Evolutionary conservation across 2,888 invertebrate species (phyloP).

Genomic region (Drosophila aldrichi): DNA sequence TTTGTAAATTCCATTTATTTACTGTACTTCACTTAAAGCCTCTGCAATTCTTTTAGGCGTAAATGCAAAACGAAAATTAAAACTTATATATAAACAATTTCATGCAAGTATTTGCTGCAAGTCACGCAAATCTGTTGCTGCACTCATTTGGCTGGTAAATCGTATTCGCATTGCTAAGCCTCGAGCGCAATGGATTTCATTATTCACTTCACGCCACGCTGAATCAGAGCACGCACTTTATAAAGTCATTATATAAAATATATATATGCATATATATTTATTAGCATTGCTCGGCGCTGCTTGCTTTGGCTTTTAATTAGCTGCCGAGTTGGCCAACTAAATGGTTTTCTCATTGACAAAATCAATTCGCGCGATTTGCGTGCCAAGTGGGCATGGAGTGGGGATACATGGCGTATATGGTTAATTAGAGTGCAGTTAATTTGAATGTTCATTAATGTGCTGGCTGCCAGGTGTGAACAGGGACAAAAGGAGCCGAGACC

Average conservation of each 20-base stretch:
- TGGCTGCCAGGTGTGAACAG: conserved; percentile 74
- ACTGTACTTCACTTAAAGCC: not conserved
- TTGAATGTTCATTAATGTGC: conserved; percentile 69
- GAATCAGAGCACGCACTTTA: conserved; percentile 72
- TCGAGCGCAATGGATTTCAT: conserved; percentile 50
- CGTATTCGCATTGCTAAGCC: conserved; percentile 47
- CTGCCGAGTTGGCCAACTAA: conserved; percentile 51
- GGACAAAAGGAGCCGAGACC: conserved; percentile 27
- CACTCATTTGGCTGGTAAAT: conserved; percentile 71
- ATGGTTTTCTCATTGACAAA: conserved; percentile 56
- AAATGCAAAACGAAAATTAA: conserved; percentile 6
- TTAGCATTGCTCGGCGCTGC: conserved; percentile 54
- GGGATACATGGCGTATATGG: conserved; percentile 37
- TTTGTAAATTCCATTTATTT: not conserved
- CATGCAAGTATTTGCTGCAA: conserved; percentile 32
- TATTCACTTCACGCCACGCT: conserved; percentile 68
- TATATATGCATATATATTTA: conserved; percentile 66
- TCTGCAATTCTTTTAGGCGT: not conserved
- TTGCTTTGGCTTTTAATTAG: conserved; percentile 62
- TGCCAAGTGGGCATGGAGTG: conserved; percentile 31
- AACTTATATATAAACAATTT: not conserved
- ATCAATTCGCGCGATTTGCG: conserved; percentile 33
- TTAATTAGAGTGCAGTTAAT: conserved; percentile 77
- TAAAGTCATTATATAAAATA: conserved; percentile 70
- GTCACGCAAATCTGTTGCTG: conserved; percentile 67